Base-by-base conservation (phyloP, 2,888 invertebrate genomes). In the Troides oblongomaculatus region DNA sequence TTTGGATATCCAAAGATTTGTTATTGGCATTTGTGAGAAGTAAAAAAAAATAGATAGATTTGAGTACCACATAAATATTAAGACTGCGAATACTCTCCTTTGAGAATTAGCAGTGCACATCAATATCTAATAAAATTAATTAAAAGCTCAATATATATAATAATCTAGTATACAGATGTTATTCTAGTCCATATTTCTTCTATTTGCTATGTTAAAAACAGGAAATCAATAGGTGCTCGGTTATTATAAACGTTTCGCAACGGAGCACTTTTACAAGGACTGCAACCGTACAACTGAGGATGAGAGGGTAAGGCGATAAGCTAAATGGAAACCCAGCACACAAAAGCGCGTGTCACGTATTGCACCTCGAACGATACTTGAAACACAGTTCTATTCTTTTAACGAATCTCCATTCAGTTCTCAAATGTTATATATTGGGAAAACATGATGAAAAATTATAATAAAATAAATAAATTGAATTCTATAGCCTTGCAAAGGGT, bases 221-320 rank as follows among this genome's bases (percentile, higher is more conserved):
- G 21, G n/a, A 57, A 57, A 57, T 10, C 10, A 57, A 57, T 63
- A 64, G 43, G 62, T 68, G 63, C 63, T n/a, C 46, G 62, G 59
- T 10, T 12, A 57, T n/a, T 63, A 53, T 39, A 53, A 64, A 69
- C 59, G 56, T 63, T 71, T 66, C 58, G 65, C 71, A 43, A 62
- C 62, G 57, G 30, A 62, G 71, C 70, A 69, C 59, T 79, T 77
- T 77, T 75, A 71, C 72, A 77, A 73, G 73, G 75, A 76, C 74
- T 74, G 80, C 79, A 82, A 81, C 78, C 79, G 75, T 82, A 80
- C 75, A 80, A 80, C 74, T 73, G 77, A 79, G 73, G 75, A 74
- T 77, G 73, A 61, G 71, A 74, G 68, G 77, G 79, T 80, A 82
- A 83, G 75, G 74, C 72, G 84, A 82, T 83, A 83, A 83, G 77